These are phyloP conservation scores for Luehdorfia chinensis DNA, from an alignment of 1,140 invertebrate species.

Conservation along the genomic window DNA sequence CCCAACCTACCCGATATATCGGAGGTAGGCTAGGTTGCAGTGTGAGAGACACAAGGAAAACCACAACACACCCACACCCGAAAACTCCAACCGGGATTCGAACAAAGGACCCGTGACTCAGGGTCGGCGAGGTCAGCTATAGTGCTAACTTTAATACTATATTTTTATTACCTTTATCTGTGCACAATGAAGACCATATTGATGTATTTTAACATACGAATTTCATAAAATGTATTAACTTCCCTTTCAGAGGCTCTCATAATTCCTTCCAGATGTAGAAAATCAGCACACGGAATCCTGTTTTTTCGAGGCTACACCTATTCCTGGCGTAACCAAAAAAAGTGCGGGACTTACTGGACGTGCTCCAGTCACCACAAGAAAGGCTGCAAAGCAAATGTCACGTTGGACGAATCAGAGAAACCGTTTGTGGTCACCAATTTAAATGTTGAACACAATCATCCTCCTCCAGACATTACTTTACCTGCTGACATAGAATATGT, in stretches of 20 bases:
- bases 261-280: constrained; percentile 39
- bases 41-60: too few species aligned
- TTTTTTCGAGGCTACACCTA: constrained; percentile 46
- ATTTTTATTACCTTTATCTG: too few species aligned
- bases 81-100: too few species aligned
- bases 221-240: too few species aligned
- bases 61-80: too few species aligned
- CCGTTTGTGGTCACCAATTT: constrained; percentile 29
- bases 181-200: too few species aligned
- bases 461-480: constrained; percentile 30
- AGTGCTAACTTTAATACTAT: too few species aligned
- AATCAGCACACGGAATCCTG: constrained; percentile 34
- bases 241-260: constrained; percentile 34
- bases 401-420: constrained; percentile 32
- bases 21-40: too few species aligned
- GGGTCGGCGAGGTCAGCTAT: too few species aligned
- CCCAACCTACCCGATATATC: too few species aligned
- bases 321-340: constrained; percentile 43
- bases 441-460: constrained; percentile 40
- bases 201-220: too few species aligned
- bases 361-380: constrained; percentile 60
- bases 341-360: constrained; percentile 48
- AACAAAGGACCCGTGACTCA: too few species aligned
- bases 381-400: constrained; percentile 47
- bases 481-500: constrained; percentile 30